Conservation (phyloP, 2,888 invertebrate species). For the Nasonovia ribisnigri region DNA sequence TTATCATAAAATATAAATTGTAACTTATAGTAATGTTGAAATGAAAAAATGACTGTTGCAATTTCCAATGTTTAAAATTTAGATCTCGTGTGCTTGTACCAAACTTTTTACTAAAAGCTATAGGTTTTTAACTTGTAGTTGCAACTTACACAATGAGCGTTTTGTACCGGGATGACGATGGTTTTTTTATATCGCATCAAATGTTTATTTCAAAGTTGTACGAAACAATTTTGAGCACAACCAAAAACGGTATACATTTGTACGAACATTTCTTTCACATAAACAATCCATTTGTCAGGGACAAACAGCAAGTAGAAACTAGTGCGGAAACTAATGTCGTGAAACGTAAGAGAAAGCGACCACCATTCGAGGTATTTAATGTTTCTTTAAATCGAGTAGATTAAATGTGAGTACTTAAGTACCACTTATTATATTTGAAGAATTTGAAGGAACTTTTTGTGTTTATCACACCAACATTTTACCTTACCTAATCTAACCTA, state of each 20-base stretch:
- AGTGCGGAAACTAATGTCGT: not conserved
- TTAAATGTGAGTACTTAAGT: not conserved
- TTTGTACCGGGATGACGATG: conserved; percentile 70
- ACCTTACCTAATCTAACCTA: not conserved
- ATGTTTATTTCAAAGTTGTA: conserved; percentile 71
- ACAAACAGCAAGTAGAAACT: not conserved
- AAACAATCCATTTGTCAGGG: conserved; percentile 31
- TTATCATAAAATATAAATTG: not conserved
- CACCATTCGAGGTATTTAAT: not conserved
- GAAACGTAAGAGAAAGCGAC: conserved; percentile 48
- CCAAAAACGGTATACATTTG: conserved; percentile 16
- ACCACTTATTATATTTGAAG: not conserved
- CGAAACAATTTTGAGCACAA: conserved; percentile 69
- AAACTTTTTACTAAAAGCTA: not conserved
- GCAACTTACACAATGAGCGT: conserved; percentile 70
- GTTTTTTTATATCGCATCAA: conserved; percentile 73
- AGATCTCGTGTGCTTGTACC: no score
- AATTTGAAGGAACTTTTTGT: not conserved
- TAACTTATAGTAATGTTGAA: not conserved
- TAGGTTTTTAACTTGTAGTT: not conserved
- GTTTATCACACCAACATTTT: not conserved
- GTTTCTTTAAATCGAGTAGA: not conserved
- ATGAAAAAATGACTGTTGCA: no score
- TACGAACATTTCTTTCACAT: conserved; percentile 62
- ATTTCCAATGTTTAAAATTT: not conserved